Conservation (phyloP, 2,888 invertebrate genomes). For the Drosophila nr. medialis region DNA sequence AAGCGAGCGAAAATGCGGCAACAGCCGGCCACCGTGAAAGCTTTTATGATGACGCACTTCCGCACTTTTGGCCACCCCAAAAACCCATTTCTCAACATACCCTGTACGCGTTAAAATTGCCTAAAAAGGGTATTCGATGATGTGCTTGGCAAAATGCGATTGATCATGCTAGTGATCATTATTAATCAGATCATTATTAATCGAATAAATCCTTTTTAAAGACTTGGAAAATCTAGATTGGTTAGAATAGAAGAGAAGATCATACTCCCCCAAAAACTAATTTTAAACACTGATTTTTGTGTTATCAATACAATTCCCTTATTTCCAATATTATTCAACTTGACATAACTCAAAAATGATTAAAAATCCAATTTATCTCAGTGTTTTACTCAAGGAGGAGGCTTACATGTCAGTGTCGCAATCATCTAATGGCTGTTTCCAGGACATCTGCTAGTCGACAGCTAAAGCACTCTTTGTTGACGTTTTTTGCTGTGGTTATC, state of each 20-base stretch:
- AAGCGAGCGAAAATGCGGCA: slow-evolving; percentile 42
- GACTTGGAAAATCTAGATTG: not conserved
- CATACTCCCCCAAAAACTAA: not conserved
- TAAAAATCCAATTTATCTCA: not conserved
- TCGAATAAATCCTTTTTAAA: accelerated
- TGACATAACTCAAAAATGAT: not conserved
- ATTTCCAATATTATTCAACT: not conserved
- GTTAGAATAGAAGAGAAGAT: not conserved
- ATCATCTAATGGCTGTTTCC: not conserved
- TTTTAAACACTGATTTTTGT: not conserved
- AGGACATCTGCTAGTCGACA: not conserved
- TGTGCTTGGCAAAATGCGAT: not conserved
- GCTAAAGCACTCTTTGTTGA: not conserved
- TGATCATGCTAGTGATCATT: not conserved
- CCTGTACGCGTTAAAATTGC: not conserved
- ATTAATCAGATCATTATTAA: not conserved
- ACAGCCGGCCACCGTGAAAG: slow-evolving; percentile 66
- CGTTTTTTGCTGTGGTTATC: slow-evolving; percentile 4
- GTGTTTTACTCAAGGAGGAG: not conserved
- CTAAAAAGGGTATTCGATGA: too few species aligned
- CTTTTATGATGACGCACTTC: slow-evolving; percentile 82
- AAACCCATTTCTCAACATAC: slow-evolving; percentile 17
- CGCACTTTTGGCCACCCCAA: slow-evolving; percentile 47
- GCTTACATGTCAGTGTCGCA: not conserved
- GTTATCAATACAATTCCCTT: not conserved